Percentiles rank a stretch among this genome's conserved stretches.
Evolutionary conservation across 2,888 invertebrate species (phyloP).

Genomic region (Helleia helle): DNA sequence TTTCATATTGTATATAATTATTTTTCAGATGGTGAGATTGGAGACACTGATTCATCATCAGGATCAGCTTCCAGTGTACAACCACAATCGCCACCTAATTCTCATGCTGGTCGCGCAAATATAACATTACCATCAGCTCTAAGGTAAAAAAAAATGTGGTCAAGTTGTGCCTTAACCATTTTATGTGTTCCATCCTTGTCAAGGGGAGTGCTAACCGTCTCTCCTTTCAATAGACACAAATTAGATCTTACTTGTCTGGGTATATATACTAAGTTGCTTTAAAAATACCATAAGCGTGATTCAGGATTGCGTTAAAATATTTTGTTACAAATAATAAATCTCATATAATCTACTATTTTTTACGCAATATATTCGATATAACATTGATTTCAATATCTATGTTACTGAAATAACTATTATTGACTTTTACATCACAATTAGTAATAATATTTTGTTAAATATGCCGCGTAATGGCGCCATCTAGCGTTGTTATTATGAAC

Average conservation of each 20-base stretch:
- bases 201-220: conserved; percentile 30
- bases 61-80: conserved; percentile 49
- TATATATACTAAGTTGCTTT: conserved; percentile 18
- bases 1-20: no score
- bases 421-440: neutral
- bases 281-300: conserved; percentile 20
- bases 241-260: neutral
- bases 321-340: neutral
- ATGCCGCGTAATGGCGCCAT: conserved; percentile 13
- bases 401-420: no score
- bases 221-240: conserved; percentile 28
- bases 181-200: conserved; percentile 27
- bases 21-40: conserved; percentile 45
- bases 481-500: conserved; percentile 7
- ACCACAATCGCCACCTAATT: conserved; percentile 47
- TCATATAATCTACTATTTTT: no score
- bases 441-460: neutral
- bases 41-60: conserved; percentile 66
- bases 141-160: conserved; percentile 37
- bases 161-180: conserved; percentile 28
- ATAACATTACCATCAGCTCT: conserved; percentile 50
- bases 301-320: conserved; percentile 8
- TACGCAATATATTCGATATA: no score
- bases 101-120: conserved; percentile 42
- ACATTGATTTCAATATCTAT: no score